Evolutionary conservation across 2,113 vertebrate genomes (phyloP).

Genomic region (Syngnathoides biaculeatus): DNA sequence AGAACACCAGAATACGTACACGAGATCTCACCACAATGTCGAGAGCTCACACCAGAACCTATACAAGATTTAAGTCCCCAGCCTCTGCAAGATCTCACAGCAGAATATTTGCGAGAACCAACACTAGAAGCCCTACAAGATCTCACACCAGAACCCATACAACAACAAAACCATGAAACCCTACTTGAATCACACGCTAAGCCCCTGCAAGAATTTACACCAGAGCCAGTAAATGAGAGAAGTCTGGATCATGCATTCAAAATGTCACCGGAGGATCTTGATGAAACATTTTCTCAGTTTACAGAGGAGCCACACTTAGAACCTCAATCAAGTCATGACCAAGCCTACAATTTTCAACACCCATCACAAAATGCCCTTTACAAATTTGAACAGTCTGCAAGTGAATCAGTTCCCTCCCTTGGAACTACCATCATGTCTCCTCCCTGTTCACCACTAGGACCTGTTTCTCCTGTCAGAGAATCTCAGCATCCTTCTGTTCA

Average conservation of each 20-base stretch:
- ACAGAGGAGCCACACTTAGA: conserved; percentile 13
- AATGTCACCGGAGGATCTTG: conserved; percentile 6
- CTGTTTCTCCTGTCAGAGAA: conserved; percentile 46
- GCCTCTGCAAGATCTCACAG: background rate
- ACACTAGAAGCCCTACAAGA: background rate
- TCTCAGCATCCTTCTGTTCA: conserved; percentile 36
- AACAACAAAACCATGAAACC: too few relatives aligned
- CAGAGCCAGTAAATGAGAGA: background rate
- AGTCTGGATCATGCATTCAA: background rate
- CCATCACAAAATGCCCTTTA: conserved; percentile 47
- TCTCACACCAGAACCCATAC: too few relatives aligned
- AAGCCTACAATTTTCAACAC: conserved; percentile 18
- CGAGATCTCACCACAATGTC: background rate
- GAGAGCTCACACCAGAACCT: background rate
- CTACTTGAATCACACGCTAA: too few relatives aligned
- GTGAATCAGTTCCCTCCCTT: conserved; percentile 44
- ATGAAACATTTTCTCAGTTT: conserved; percentile 6
- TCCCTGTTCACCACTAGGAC: conserved; percentile 64
- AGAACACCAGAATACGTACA: background rate
- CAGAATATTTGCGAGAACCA: background rate
- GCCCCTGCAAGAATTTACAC: conserved; percentile 1
- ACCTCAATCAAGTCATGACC: conserved; percentile 21
- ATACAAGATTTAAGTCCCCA: background rate
- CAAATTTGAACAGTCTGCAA: conserved; percentile 36
- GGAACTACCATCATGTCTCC: conserved; percentile 73